Evolutionary conservation across 2,888 invertebrate genomes (phyloP).

Genomic region (Lordiphosa andalusiaca): DNA sequence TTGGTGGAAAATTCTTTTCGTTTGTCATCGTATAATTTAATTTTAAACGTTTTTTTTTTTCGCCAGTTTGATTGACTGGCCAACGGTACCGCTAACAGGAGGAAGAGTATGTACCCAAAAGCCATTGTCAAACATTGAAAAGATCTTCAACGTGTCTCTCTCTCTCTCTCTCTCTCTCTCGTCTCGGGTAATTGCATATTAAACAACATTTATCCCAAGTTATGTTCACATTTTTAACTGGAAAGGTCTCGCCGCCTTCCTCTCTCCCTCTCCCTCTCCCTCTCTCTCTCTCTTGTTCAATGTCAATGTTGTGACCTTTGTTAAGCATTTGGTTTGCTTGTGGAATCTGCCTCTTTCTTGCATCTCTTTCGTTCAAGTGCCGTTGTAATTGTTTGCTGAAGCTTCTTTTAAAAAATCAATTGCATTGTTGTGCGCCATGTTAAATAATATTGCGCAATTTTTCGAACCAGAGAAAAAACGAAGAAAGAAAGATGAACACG

Average conservation of each 20-base stretch:
- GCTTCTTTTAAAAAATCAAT: constrained; percentile 45
- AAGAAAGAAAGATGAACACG: neutral
- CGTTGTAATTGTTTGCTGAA: constrained; percentile 65
- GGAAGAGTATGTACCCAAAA: neutral
- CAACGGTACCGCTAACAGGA: constrained; percentile 48
- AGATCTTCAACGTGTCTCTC: constrained; percentile 26
- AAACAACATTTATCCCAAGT: constrained; percentile 63
- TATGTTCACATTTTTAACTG: constrained; percentile 51
- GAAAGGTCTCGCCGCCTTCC: constrained; percentile 26
- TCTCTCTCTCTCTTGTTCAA: constrained; percentile 44
- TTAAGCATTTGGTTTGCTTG: constrained; percentile 62
- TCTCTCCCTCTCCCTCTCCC: constrained; percentile 9
- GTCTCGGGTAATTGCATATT: constrained; percentile 65
- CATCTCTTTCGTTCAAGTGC: constrained; percentile 61
- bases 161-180: no score
- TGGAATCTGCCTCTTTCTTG: constrained; percentile 1
- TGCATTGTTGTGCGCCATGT: constrained; percentile 46
- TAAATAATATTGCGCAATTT: constrained; percentile 73
- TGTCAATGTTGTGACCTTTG: constrained; percentile 73
- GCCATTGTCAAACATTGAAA: constrained; percentile 44
- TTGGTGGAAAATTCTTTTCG: constrained; percentile 54
- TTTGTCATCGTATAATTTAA: constrained; percentile 71
- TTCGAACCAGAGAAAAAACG: constrained; percentile 27
- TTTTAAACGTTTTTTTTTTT: constrained; percentile 51
- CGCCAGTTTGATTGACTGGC: constrained; percentile 52